These are phyloP conservation scores for Phaedon cochleariae DNA, from an alignment of 2,888 invertebrate genomes.

Conservation along the genomic window DNA sequence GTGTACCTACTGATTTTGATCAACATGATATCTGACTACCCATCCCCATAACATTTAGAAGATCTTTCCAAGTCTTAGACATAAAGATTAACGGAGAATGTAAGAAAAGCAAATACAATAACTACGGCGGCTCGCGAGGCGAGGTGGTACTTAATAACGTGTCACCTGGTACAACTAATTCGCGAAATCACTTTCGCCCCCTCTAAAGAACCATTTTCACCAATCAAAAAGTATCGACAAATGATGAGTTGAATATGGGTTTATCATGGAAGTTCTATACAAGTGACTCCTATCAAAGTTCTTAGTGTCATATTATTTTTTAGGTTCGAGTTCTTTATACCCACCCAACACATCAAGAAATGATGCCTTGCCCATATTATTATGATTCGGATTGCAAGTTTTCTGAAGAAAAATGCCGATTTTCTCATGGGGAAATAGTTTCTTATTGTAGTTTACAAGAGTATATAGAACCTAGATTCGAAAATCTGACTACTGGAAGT, in stretches of 20 bases:
- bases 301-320: conserved; percentile 27
- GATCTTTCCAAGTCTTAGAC: background rate
- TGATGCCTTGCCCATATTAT: conserved; percentile 89
- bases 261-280: too few relatives aligned
- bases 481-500: conserved; percentile 71
- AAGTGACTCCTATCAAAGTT: too few relatives aligned
- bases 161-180: too few relatives aligned
- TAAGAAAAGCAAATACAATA: background rate
- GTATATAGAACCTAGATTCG: conserved; percentile 81
- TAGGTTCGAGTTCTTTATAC: conserved; percentile 85
- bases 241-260: too few relatives aligned
- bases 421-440: conserved; percentile 84
- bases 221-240: too few relatives aligned
- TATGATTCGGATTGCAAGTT: conserved; percentile 83
- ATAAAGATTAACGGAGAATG: background rate
- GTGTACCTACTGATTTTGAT: too few relatives aligned
- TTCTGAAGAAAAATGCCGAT: conserved; percentile 81
- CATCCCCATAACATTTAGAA: background rate
- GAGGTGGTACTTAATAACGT: too few relatives aligned
- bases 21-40: too few relatives aligned
- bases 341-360: conserved; percentile 87
- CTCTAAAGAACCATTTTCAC: too few relatives aligned
- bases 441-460: conserved; percentile 75
- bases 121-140: too few relatives aligned
- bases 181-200: too few relatives aligned